phyloP scores from a whole-genome alignment of 2,888 invertebrate genomes.

The Anarsia innoxiella region DNA sequence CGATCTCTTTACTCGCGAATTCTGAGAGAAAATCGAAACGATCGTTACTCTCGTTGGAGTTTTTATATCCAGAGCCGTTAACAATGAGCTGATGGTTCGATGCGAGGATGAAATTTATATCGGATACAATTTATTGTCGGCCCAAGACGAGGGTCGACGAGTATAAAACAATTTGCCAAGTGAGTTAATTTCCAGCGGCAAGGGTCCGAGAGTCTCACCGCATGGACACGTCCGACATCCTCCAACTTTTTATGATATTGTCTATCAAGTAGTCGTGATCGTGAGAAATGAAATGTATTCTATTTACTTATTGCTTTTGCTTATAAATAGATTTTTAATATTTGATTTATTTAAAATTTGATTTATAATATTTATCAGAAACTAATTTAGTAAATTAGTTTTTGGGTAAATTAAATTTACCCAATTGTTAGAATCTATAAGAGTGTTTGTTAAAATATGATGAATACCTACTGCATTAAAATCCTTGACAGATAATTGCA shows the following conservation, averaged over 20 bases:
- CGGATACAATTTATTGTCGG: constrained; percentile 33
- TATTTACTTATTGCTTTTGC: no score
- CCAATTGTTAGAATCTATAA: no score
- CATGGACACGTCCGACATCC: constrained; percentile 21
- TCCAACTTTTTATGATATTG: constrained; percentile 18
- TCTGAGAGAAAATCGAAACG: no score
- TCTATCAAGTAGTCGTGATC: constrained; percentile 7
- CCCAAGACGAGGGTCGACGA: constrained; percentile 46
- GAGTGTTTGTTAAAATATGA: no score
- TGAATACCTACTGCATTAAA: no score
- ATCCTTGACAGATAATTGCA: no score
- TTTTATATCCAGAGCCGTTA: constrained; percentile 6
- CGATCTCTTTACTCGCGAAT: no score
- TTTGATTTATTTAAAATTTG: no score
- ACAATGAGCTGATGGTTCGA: constrained; percentile 10
- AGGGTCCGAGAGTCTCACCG: constrained; percentile 20
- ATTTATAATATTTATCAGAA: no score
- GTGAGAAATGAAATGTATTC: constrained; percentile 1
- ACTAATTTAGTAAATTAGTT: no score
- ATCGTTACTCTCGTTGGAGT: not conserved
- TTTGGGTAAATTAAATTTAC: no score
- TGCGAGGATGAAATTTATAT: constrained; percentile 31
- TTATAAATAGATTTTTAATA: no score
- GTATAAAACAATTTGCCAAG: constrained; percentile 56
- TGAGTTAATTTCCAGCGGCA: constrained; percentile 40